These are phyloP conservation scores for Antedon mediterranea DNA, from an alignment of 53 echinoderm and acorn worm species.

Conservation along the genomic window DNA sequence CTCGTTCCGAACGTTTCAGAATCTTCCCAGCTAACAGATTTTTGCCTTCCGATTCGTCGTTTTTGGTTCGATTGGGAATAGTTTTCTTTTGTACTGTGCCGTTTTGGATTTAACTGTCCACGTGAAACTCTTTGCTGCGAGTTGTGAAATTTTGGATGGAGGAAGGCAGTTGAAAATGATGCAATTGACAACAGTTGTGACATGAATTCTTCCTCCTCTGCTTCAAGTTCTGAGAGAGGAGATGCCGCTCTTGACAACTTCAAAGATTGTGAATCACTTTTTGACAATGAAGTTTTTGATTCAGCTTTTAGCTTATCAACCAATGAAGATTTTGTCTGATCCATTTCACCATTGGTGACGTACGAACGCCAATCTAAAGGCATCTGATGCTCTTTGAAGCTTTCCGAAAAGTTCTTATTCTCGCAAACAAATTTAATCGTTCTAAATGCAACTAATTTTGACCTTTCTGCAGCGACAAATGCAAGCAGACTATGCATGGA, in stretches of 20 bases:
- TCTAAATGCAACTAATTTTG: slow-evolving; percentile 56
- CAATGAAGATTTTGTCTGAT: background rate
- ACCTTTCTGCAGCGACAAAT: slow-evolving; percentile 58
- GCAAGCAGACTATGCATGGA: slow-evolving; percentile 38
- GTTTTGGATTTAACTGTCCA: slow-evolving; percentile 1
- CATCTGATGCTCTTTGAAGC: background rate
- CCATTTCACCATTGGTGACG: background rate
- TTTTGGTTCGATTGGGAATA: slow-evolving; percentile 19
- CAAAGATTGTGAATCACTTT: slow-evolving; percentile 34
- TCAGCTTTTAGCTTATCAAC: background rate
- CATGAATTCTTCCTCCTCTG: slow-evolving; percentile 84
- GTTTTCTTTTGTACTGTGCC: background rate
- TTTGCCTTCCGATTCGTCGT: slow-evolving; percentile 14
- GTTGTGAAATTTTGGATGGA: slow-evolving; percentile 50
- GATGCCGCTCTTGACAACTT: slow-evolving; percentile 52
- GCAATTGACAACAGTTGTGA: slow-evolving; percentile 68
- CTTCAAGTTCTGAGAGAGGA: slow-evolving; percentile 58
- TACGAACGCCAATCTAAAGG: background rate
- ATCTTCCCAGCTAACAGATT: slow-evolving; percentile 95
- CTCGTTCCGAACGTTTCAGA: slow-evolving; percentile 55
- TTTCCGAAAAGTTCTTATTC: slow-evolving; percentile 5
- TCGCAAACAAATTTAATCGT: slow-evolving; percentile 66
- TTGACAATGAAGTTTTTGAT: background rate
- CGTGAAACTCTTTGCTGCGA: slow-evolving; percentile 12
- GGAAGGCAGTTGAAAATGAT: slow-evolving; percentile 70